Percentiles rank a stretch among this genome's conserved stretches.
Evolutionary conservation across 2,888 invertebrate species (phyloP).

Genomic region (Eulithis testata): DNA sequence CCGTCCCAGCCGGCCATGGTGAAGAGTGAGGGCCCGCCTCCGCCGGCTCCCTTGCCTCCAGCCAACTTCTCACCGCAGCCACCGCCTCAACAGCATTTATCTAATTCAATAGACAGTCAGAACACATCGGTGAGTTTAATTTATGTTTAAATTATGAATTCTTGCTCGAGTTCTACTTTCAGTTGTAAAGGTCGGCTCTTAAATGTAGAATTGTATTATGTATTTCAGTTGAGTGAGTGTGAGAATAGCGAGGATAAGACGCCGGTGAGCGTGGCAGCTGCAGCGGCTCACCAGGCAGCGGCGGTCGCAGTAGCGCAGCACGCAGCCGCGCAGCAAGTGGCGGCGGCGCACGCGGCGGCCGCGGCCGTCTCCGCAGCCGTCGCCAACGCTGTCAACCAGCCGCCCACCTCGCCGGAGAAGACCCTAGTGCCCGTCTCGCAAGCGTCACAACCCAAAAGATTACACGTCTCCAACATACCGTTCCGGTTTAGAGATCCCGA

Average conservation of each 20-base stretch:
- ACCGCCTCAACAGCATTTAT: slow-evolving; percentile 69
- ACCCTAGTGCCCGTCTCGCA: slow-evolving; percentile 81
- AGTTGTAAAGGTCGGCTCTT: neutral
- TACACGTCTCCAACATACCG: slow-evolving; percentile 99
- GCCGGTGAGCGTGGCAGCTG: slow-evolving; percentile 79
- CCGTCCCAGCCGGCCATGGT: slow-evolving; percentile 76
- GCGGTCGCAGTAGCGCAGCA: slow-evolving; percentile 62
- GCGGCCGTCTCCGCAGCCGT: slow-evolving; percentile 70
- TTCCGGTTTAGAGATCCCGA: slow-evolving; percentile 99
- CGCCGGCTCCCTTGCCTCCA: slow-evolving; percentile 72
- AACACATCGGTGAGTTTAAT: slow-evolving; percentile 70
- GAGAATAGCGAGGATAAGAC: slow-evolving; percentile 83
- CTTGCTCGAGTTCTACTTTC: neutral
- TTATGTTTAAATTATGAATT: neutral
- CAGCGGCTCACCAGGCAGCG: slow-evolving; percentile 70
- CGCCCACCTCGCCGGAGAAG: slow-evolving; percentile 73
- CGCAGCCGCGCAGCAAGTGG: slow-evolving; percentile 75
- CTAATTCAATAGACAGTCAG: slow-evolving; percentile 86
- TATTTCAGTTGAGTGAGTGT: slow-evolving; percentile 69
- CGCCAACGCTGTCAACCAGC: slow-evolving; percentile 59
- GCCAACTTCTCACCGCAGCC: slow-evolving; percentile 79
- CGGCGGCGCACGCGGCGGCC: slow-evolving; percentile 79
- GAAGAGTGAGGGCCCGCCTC: slow-evolving; percentile 82
- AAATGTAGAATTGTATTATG: neutral
- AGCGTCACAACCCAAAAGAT: slow-evolving; percentile 93